Base-by-base conservation (phyloP, 2,888 invertebrate genomes). In the Cephus nigrinus region DNA sequence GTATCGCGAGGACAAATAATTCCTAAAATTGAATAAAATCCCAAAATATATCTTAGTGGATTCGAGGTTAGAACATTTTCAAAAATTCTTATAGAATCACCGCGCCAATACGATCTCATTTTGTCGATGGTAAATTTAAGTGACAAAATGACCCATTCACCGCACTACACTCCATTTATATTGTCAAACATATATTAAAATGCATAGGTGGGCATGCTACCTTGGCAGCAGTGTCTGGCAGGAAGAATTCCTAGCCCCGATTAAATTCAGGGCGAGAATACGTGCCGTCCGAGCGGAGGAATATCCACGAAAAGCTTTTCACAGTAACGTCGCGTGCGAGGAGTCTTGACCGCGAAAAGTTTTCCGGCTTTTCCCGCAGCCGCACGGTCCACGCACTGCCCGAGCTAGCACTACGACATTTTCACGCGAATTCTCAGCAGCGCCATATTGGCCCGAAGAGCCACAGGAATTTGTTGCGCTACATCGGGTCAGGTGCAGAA, bases 401-500 rank as follows among this genome's bases (percentile, higher is more conserved):
- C 75, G 75, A 78, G 55, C 23, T 73, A 78, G 75, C 32, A 75
- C 78, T 78, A 78, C 75, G 78, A 78, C 78, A 78, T 78, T 78
- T 78, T 78, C 75, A 75, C 73, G 74, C 75, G 78, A 78, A 75
- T 75, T 73, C 75, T 35, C 68, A 75, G 71, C 32, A 72, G 72
- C 78, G 78, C 78, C 78, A 78, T 78, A 75, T 78, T 78, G 78
- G 78, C 78, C 78, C 78, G 68, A 78, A 75, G 78, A 78, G 78
- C 78, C 78, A 78, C 78, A 75, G 75, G 78, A 78, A 75, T 75
- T 71, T 71, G 32, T 71, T 71, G 71, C 71, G 71, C 71, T 71
- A 33, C 71, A 71, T 55, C 55, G 55, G 55, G 9, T 55, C 55
- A 55, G 55, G 55, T 55, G 55, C 55, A 55, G 55, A 55, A 23